Base-by-base conservation (phyloP, 2,888 invertebrate species). In the Ethmia dodecea region DNA sequence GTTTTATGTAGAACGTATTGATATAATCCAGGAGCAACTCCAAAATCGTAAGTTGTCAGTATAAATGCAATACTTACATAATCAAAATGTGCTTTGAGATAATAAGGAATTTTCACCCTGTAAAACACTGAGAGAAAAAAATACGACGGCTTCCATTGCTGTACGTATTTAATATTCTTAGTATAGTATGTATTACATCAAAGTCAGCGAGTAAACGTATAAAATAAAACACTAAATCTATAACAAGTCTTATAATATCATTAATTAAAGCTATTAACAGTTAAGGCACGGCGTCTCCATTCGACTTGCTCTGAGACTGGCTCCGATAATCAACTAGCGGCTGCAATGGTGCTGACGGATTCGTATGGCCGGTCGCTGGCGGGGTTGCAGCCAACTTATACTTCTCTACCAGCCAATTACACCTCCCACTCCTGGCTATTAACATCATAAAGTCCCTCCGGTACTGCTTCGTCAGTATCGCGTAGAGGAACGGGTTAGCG, bases 401-500 rank as follows among this genome's bases (percentile, higher is more conserved):
- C 43, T 58, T 72, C 48, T 73, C 59, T 1, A 84, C 59, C 42
- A 84, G 42, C 84, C 86, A 84, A 37, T 70, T 70, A 40, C 81
- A 86, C 22, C 61, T 52, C 1, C 84, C 87, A 51, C 80, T 93
- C 81, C 91, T 89, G 2, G 91, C 89, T 31, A 94, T 74, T 25
- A 94, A 66, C 8, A 88, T 81, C 33, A 90, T 87, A 13, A 94
- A 84, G 67, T 96, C 95, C 49, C 91, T 88, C 26, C 95, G 88
- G 63, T 95, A 96, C 71, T 95, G 95, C 43, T 94, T 91, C 5
- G 96, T 97, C 60, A 96, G 86, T 49, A 97, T 94, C 11, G 95
- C 96, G 72, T 97, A 97, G 2, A 97, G 80, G 81, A 96, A 96
- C 0, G 97, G 97, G 78, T 97, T 96, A 24, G 96, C 95, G 65